Base-by-base conservation (phyloP, 2,113 vertebrate species). In the Otus sunia region DNA sequence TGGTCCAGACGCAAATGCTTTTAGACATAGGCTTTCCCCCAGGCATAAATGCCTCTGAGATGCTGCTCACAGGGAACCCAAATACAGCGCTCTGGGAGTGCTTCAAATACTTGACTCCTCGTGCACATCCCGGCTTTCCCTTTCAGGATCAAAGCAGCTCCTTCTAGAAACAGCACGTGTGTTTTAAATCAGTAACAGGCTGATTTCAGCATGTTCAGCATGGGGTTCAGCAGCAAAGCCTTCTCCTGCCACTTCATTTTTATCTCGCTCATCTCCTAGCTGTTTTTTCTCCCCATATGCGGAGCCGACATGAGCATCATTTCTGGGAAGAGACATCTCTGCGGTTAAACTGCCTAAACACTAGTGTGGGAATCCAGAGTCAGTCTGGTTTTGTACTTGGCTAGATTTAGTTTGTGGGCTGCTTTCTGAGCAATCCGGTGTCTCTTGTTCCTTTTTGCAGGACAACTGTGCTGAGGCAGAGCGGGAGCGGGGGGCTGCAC, bases 51-150 rank as follows among this genome's bases (percentile, higher is more conserved):
- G 29, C 29, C 9, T 5, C 53, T 32, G 67, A 81, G 55, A 58
- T 1, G 2, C 29, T 86, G 67, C 67, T 45, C 5, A 9, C 55
- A 56, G 55, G 55, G 75, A 81, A 45, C 11, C 45, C 30, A 43
- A 82, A 41, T 13, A 43, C n/a, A 62, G 58, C 0, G 0, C 29
- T n/a, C 20, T 2, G 2, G 53, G 59, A 34, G 45, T 7, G 20
- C 68, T 53, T 92, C 88, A 59, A 55, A 66, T 47, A 36, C 45
- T 26, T 6, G 1, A 43, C 34, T 23, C 88, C 62, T 91, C 78
- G 36, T 34, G 59, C 49, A 56, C 49, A 68, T 50, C 68, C 34
- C 2, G 0, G 55, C 47, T 58, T 84, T 49, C 79, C 45, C 52
- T 60, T 94, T 49, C 0, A 0, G 68, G 64, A 92, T 84, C 72